Conservation (phyloP, 2,113 vertebrate species). For the Hystrix cristata region DNA sequence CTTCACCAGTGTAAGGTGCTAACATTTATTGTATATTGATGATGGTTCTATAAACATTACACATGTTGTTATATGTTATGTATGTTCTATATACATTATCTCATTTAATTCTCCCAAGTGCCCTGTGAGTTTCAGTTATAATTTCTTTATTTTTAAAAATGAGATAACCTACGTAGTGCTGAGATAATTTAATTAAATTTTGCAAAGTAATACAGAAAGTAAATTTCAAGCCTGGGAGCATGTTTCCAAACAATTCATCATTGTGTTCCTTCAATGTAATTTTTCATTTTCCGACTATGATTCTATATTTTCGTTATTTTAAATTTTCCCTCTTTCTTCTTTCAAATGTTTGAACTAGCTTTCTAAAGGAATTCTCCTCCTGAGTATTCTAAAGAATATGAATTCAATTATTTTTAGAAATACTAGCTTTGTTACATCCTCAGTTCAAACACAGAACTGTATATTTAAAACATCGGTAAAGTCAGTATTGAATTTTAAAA, state of each 20-base stretch:
- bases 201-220: background rate
- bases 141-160: background rate
- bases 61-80: background rate
- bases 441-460: background rate
- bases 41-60: background rate
- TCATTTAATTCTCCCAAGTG: conserved; percentile 9
- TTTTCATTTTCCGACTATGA: background rate
- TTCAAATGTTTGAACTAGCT: background rate
- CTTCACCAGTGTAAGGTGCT: background rate
- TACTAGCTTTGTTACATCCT: background rate
- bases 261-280: background rate
- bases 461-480: background rate
- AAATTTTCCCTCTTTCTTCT: background rate
- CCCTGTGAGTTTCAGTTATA: background rate
- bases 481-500: background rate
- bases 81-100: background rate
- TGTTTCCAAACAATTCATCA: background rate
- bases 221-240: background rate
- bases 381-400: background rate
- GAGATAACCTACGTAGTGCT: background rate
- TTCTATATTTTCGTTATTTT: background rate
- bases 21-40: background rate
- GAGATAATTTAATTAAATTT: conserved; percentile 1
- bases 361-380: background rate
- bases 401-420: conserved; percentile 16